Evolutionary conservation across 1,140 invertebrate species (phyloP).

Genomic region (Steinernema khuongi): DNA sequence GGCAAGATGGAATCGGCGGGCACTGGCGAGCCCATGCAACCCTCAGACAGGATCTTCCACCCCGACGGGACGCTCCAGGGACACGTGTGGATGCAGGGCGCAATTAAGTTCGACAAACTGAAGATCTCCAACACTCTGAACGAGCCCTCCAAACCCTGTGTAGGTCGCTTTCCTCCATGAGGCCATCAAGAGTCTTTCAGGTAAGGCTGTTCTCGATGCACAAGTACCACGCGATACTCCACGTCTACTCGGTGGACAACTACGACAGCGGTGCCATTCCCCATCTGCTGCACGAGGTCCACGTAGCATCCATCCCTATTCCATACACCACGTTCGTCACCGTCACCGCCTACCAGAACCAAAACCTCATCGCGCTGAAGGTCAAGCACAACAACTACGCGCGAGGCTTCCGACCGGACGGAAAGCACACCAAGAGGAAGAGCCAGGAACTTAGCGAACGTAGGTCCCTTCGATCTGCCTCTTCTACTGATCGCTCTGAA

Average conservation of each 20-base stretch:
- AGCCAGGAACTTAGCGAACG: not conserved
- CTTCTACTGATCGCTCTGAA: too few relatives aligned
- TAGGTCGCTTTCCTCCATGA: not conserved
- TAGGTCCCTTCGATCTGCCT: too few relatives aligned
- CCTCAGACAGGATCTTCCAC: not conserved
- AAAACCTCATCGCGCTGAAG: not conserved
- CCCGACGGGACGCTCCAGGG: not conserved
- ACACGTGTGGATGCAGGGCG: not conserved
- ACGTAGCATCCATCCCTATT: not conserved
- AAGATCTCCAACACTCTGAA: not conserved
- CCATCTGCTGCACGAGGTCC: not conserved
- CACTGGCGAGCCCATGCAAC: not conserved
- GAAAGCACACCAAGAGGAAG: conserved; percentile 9
- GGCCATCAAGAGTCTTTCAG: not conserved
- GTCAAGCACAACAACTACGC: not conserved
- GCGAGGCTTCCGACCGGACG: not conserved
- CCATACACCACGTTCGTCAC: not conserved
- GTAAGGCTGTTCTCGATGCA: not conserved
- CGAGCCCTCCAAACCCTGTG: not conserved
- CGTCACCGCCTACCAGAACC: conserved; percentile 3
- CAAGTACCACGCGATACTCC: not conserved
- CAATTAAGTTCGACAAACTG: not conserved
- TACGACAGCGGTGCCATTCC: not conserved
- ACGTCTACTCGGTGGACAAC: not conserved
- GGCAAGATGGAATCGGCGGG: not conserved